A percentile compares a stretch with the other conserved stretches of the same genome.
Conservation (phyloP, 92 coral and sea anemone genomes). For the Diadumene lineata region DNA sequence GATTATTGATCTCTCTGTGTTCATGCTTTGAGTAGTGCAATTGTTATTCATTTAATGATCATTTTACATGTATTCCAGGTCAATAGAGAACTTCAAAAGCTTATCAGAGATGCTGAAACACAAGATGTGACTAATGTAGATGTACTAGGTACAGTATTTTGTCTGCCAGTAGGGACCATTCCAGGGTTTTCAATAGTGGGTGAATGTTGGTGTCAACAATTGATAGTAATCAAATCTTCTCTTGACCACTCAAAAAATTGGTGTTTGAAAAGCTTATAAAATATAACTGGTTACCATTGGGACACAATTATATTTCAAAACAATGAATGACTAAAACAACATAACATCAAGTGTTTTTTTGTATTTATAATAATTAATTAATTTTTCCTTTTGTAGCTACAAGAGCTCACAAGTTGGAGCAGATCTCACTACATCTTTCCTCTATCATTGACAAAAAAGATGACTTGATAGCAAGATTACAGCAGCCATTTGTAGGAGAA, state of each 20-base stretch:
- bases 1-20: too few species aligned
- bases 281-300: too few species aligned
- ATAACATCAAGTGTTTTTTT: background rate
- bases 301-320: too few species aligned
- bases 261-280: too few species aligned
- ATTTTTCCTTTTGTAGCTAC: constrained; percentile 42
- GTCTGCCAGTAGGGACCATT: too few species aligned
- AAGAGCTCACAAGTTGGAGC: constrained; percentile 63
- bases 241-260: too few species aligned
- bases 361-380: background rate
- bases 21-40: too few species aligned
- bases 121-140: constrained; percentile 80
- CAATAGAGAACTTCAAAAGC: constrained; percentile 73
- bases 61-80: too few species aligned
- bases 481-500: constrained; percentile 95
- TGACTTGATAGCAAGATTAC: constrained; percentile 80
- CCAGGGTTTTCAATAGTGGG: too few species aligned
- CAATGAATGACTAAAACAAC: background rate
- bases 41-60: too few species aligned
- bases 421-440: constrained; percentile 76
- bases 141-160: constrained; percentile 82
- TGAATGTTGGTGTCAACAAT: too few species aligned
- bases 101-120: constrained; percentile 76
- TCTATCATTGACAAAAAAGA: constrained; percentile 77
- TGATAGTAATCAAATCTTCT: too few species aligned